phyloP scores from a whole-genome alignment of 2,888 invertebrate genomes.

The Andrena flavipes region DNA sequence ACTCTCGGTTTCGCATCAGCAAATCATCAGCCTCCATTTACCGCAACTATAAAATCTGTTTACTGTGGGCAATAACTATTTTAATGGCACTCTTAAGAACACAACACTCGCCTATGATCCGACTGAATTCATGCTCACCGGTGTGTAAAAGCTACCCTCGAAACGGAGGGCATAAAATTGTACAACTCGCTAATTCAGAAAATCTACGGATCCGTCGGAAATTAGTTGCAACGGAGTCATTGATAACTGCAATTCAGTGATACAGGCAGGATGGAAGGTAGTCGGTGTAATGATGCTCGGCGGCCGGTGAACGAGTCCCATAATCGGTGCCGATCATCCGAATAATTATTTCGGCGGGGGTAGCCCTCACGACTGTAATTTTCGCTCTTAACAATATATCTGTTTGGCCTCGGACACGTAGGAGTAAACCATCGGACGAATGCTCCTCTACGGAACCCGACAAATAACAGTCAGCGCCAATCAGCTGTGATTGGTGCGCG shows the following conservation, averaged over 20 bases:
- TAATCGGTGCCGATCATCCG: conserved; percentile 38
- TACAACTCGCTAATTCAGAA: background rate
- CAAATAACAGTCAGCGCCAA: conserved; percentile 75
- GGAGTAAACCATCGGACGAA: conserved; percentile 65
- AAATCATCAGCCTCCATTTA: too few relatives aligned
- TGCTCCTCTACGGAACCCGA: conserved; percentile 36
- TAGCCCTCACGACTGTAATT: conserved; percentile 45
- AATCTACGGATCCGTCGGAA: background rate
- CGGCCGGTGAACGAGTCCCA: conserved; percentile 59
- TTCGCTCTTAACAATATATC: conserved; percentile 61
- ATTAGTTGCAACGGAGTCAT: conserved; percentile 26
- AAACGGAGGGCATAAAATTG: too few relatives aligned
- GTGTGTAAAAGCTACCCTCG: too few relatives aligned
- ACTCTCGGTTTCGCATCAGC: background rate
- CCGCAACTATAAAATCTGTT: conserved; percentile 3
- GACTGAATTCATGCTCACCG: too few relatives aligned
- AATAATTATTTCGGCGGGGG: conserved; percentile 64
- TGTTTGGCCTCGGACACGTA: conserved; percentile 57
- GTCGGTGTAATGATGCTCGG: conserved; percentile 56
- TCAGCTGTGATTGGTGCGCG: conserved; percentile 73
- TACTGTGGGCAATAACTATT: background rate
- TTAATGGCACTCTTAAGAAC: background rate
- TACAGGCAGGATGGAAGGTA: conserved; percentile 20
- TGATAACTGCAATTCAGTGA: conserved; percentile 30
- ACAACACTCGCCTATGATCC: too few relatives aligned